These are phyloP conservation scores for Lutjanus campechanus DNA, from an alignment of 2,797 vertebrate genomes.

Conservation along the genomic window DNA sequence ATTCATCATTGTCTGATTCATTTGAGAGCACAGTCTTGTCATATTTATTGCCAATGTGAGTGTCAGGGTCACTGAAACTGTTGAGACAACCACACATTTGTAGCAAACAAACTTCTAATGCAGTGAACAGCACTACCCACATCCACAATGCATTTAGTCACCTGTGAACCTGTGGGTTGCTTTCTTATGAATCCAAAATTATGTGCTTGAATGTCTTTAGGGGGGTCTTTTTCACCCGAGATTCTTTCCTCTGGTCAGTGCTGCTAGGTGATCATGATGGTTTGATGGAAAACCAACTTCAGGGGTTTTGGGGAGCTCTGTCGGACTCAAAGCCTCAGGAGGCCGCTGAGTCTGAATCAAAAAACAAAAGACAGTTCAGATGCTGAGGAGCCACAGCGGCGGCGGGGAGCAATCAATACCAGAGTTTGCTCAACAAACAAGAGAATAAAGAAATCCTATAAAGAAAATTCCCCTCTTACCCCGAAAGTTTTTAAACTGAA, in stretches of 20 bases:
- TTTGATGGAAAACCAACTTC: conserved; percentile 23
- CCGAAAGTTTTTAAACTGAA: background rate
- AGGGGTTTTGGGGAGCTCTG: conserved; percentile 24
- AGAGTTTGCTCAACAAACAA: conserved; percentile 5
- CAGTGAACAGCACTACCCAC: background rate
- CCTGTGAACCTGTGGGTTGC: background rate
- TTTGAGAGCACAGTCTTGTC: background rate
- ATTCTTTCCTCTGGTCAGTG: conserved; percentile 2
- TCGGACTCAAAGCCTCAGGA: conserved; percentile 19
- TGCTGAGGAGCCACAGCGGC: conserved; percentile 13
- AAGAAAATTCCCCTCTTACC: background rate
- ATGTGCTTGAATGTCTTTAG: background rate
- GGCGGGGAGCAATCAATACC: conserved; percentile 4
- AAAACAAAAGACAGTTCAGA: conserved; percentile 16
- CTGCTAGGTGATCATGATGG: conserved; percentile 15
- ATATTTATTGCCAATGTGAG: background rate
- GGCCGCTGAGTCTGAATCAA: conserved; percentile 21
- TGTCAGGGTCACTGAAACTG: background rate
- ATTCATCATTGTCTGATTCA: background rate
- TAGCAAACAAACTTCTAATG: background rate
- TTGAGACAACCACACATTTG: background rate
- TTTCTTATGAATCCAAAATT: background rate
- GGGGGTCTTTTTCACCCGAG: conserved; percentile 2
- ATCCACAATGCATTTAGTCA: background rate
- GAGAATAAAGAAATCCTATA: background rate